Percentiles rank a stretch among this genome's conserved stretches.
phyloP scores from a whole-genome alignment of 2,113 vertebrate species.

The Anthoscopus minutus region DNA sequence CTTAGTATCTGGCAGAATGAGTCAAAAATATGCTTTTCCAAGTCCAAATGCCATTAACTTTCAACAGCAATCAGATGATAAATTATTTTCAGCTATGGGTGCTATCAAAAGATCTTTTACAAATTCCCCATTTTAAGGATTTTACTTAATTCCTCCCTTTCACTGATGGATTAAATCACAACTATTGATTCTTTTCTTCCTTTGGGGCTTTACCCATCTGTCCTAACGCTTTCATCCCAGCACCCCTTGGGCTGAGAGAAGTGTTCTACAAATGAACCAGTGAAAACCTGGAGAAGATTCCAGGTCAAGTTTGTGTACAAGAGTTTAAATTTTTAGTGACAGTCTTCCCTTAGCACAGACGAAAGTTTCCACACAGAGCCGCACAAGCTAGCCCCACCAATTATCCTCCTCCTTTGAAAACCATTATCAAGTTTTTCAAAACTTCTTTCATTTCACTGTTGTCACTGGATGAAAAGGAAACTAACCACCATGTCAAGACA shows the following conservation, averaged over 20 bases:
- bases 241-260: conserved; percentile 76
- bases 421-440: conserved; percentile 99
- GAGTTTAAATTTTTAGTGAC: conserved; percentile 95
- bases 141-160: conserved; percentile 79
- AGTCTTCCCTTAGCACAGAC: conserved; percentile 79
- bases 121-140: conserved; percentile 74
- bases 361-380: conserved; percentile 95
- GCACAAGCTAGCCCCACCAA: conserved; percentile 92
- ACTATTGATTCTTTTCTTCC: conserved; percentile 79
- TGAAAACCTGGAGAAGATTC: conserved; percentile 82
- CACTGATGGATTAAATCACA: conserved; percentile 80
- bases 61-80: conserved; percentile 11
- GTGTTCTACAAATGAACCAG: conserved; percentile 81
- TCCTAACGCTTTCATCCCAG: conserved; percentile 76
- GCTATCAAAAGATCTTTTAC: conserved; percentile 70
- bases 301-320: conserved; percentile 99
- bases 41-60: conserved; percentile 20
- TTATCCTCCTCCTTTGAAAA: conserved; percentile 96
- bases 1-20: background rate
- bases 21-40: conserved; percentile 29
- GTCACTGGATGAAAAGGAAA: conserved; percentile 99
- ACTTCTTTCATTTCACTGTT: conserved; percentile 99
- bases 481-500: conserved; percentile 99
- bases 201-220: conserved; percentile 80
- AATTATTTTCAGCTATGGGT: conserved; percentile 61